A percentile compares a stretch with the other conserved stretches of the same genome.
Evolutionary conservation across 2,888 invertebrate genomes (phyloP).

Genomic region (Abscondita cerata): DNA sequence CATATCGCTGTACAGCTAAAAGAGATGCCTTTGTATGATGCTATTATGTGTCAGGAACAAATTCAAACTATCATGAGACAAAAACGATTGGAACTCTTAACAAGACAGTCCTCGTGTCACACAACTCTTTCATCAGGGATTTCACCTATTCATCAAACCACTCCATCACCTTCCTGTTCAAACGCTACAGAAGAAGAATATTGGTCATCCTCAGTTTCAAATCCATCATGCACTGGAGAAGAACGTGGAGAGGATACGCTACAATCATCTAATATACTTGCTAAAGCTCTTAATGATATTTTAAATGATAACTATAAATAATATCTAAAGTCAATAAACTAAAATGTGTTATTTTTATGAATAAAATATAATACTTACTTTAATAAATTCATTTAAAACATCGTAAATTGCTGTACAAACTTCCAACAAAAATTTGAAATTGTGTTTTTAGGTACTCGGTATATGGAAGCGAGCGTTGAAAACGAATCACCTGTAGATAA

Average conservation of each 20-base stretch:
- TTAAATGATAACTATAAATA: too few species aligned
- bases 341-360: too few species aligned
- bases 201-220: background rate
- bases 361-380: background rate
- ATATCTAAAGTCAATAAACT: too few species aligned
- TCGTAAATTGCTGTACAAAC: background rate
- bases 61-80: background rate
- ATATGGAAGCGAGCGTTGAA: background rate
- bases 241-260: background rate
- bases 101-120: background rate
- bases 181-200: background rate
- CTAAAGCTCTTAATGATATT: too few species aligned
- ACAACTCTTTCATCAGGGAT: background rate
- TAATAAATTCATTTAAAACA: background rate
- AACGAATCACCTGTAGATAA: background rate
- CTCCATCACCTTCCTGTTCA: too few species aligned
- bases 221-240: background rate
- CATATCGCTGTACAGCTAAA: background rate
- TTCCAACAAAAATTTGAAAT: too few species aligned
- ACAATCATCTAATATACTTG: background rate
- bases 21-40: background rate
- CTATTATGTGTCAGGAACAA: background rate
- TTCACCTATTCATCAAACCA: too few species aligned
- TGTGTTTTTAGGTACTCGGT: background rate
- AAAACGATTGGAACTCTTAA: background rate